Percentiles rank a stretch among this genome's conserved stretches.
These are phyloP conservation scores for Agonopterix alstromeriana DNA, from an alignment of 2,888 invertebrate species.

Conservation along the genomic window DNA sequence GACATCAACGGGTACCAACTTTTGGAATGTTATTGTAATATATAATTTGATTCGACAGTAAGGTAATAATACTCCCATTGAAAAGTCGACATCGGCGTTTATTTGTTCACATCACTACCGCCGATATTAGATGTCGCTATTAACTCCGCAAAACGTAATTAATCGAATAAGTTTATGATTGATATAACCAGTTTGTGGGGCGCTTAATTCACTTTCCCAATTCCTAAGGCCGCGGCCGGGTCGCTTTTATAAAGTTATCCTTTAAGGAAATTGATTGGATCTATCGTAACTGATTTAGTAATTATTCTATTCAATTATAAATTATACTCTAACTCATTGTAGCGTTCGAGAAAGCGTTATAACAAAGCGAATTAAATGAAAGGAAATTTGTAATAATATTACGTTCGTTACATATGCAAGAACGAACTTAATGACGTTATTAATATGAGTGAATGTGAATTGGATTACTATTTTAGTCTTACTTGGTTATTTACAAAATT, in stretches of 20 bases:
- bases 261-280: constrained; percentile 68
- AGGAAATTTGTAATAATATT: constrained; percentile 29
- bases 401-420: constrained; percentile 3
- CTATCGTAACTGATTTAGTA: constrained; percentile 58
- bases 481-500: not conserved
- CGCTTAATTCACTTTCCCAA: constrained; percentile 75
- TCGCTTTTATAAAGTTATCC: constrained; percentile 71
- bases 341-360: constrained; percentile 37
- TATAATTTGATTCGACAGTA: no score
- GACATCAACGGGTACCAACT: no score
- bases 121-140: constrained; percentile 75
- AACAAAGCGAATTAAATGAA: constrained; percentile 39
- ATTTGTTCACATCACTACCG: constrained; percentile 36
- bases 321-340: constrained; percentile 22
- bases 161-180: constrained; percentile 78
- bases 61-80: no score
- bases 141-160: constrained; percentile 78
- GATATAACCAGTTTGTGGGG: constrained; percentile 76
- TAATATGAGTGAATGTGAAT: no score
- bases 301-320: constrained; percentile 52
- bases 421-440: no score
- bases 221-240: constrained; percentile 45
- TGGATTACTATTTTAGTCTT: not conserved
- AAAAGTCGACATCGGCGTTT: not conserved
- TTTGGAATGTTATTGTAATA: no score